Percentiles rank a stretch among this genome's conserved stretches.
Evolutionary conservation across 1,140 invertebrate species (phyloP).

Genomic region (Aphidius ervi): DNA sequence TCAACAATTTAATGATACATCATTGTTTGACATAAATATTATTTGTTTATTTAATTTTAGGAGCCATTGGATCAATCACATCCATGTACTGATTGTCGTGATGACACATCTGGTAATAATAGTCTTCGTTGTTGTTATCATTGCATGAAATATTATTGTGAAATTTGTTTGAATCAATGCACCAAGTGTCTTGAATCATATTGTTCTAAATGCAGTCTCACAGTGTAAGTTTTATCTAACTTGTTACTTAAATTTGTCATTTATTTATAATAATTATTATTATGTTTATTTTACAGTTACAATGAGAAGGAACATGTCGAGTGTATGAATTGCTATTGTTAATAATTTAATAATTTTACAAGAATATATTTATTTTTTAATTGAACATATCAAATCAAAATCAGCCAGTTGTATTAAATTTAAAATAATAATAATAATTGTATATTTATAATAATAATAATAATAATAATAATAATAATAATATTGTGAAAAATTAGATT

Average conservation of each 20-base stretch:
- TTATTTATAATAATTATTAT: conserved; percentile 4
- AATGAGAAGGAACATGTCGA: conserved; percentile 28
- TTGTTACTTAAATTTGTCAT: not conserved
- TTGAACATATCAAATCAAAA: too few relatives aligned
- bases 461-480: too few relatives aligned
- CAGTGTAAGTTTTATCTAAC: conserved; percentile 28
- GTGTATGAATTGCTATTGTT: conserved; percentile 34
- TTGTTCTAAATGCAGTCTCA: conserved; percentile 37
- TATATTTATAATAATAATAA: too few relatives aligned
- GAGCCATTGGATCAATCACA: conserved; percentile 18
- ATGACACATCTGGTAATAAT: conserved; percentile 14
- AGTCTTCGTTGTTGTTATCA: conserved; percentile 31
- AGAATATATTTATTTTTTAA: not conserved
- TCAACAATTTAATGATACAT: too few relatives aligned
- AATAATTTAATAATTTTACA: not conserved
- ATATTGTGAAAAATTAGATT: too few relatives aligned
- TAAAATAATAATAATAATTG: too few relatives aligned
- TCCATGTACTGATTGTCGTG: conserved; percentile 25
- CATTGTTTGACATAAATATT: too few relatives aligned
- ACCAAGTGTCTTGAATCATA: conserved; percentile 32
- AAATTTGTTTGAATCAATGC: conserved; percentile 29
- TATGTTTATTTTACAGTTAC: conserved; percentile 30
- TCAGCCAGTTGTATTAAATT: too few relatives aligned
- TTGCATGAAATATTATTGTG: conserved; percentile 35
- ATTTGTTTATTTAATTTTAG: conserved; percentile 6